Evolutionary conservation across 2,797 vertebrate species (phyloP).

Genomic region (Knipowitschia caucasica): DNA sequence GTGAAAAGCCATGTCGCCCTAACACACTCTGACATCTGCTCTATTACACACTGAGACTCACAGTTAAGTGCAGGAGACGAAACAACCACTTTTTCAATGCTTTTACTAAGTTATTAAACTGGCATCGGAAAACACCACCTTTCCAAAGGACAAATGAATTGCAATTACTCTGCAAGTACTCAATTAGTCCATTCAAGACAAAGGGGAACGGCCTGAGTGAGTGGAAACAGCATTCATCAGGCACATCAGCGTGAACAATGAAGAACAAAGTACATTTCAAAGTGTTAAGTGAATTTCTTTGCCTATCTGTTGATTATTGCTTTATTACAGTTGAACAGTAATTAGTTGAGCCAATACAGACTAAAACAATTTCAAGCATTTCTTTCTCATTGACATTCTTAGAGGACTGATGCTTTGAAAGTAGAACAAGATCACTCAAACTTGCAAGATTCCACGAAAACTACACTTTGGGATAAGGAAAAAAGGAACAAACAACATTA

Average conservation of each 20-base stretch:
- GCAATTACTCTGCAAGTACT: constrained; percentile 24
- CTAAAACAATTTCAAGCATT: too few species aligned
- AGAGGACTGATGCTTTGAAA: too few species aligned
- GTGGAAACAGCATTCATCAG: constrained; percentile 38
- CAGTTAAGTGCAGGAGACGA: constrained; percentile 53
- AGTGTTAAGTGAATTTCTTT: neutral
- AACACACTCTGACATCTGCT: neutral
- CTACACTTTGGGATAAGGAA: too few species aligned
- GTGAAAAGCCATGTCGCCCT: constrained; percentile 11
- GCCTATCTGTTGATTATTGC: neutral
- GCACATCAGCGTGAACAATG: neutral
- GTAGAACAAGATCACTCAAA: too few species aligned
- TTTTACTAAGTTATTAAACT: constrained; percentile 28
- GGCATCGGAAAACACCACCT: constrained; percentile 38
- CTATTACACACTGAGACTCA: constrained; percentile 18
- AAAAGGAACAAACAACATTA: too few species aligned
- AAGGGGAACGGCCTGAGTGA: constrained; percentile 24
- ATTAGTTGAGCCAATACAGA: neutral
- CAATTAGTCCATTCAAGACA: constrained; percentile 55
- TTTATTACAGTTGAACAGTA: neutral
- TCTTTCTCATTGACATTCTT: too few species aligned
- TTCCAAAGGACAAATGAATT: constrained; percentile 39
- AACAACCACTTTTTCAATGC: constrained; percentile 32
- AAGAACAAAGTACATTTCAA: neutral
- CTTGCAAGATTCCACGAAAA: too few species aligned